Conservation (phyloP, 2,797 vertebrate species). For the Cynopterus sphinx region DNA sequence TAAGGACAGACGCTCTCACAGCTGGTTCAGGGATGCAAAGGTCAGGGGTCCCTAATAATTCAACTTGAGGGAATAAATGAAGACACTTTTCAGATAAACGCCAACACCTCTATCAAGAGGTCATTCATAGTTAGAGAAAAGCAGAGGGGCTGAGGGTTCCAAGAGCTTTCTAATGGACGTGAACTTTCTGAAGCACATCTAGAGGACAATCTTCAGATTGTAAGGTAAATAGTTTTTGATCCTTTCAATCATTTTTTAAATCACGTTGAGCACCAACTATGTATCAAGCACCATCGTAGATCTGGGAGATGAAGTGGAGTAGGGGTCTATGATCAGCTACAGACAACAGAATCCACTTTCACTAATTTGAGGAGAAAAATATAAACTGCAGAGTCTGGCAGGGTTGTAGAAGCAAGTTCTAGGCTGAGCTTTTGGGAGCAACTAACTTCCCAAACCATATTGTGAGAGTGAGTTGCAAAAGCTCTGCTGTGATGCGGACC, state of each 20-base stretch:
- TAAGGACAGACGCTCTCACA: not conserved
- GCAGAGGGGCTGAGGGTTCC: not conserved
- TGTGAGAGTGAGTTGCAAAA: not conserved
- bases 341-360: not conserved
- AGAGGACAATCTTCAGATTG: not conserved
- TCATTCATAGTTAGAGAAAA: not conserved
- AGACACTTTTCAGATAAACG: conserved; percentile 27
- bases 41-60: not conserved
- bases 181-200: conserved; percentile 4
- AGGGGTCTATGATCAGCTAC: not conserved
- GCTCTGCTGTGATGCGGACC: not conserved
- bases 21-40: not conserved
- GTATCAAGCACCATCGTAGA: not conserved
- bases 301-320: not conserved
- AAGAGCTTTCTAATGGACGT: not conserved
- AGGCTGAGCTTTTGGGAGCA: not conserved
- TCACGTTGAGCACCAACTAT: not conserved
- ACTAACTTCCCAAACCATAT: not conserved
- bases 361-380: not conserved
- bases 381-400: not conserved
- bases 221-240: not conserved
- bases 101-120: not conserved
- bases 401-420: not conserved
- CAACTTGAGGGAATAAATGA: conserved; percentile 16
- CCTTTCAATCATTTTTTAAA: not conserved